Percentiles rank a stretch among this genome's conserved stretches.
Conservation (phyloP, 2,888 invertebrate species). For the Volucella inflata region DNA sequence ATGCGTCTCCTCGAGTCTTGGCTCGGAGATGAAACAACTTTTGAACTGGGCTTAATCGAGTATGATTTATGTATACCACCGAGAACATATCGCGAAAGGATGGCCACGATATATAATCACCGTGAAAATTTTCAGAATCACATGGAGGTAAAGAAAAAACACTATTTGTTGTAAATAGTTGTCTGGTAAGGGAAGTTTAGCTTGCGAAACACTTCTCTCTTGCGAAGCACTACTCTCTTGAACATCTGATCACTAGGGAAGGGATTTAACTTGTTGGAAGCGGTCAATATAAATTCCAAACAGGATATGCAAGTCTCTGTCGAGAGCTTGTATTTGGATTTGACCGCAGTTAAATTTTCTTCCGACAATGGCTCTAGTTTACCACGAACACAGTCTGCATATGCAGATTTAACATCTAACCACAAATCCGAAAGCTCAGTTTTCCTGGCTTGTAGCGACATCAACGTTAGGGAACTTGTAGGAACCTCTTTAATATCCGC, state of each 20-base stretch:
- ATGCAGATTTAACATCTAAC: background rate
- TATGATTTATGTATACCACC: background rate
- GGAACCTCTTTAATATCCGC: too few relatives aligned
- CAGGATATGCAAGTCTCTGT: conserved; percentile 1
- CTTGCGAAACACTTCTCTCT: too few relatives aligned
- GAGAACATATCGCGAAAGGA: conserved; percentile 3
- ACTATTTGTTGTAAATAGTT: too few relatives aligned
- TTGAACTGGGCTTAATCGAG: conserved; percentile 1
- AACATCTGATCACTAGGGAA: too few relatives aligned
- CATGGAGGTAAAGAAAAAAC: conserved; percentile 3
- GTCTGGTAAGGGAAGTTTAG: too few relatives aligned
- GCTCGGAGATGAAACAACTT: conserved; percentile 1
- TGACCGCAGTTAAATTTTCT: conserved; percentile 10
- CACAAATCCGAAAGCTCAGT: background rate
- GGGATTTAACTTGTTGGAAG: too few relatives aligned
- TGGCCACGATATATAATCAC: conserved; percentile 28
- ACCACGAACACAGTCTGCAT: background rate
- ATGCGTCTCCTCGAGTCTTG: conserved; percentile 6
- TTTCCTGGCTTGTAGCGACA: too few relatives aligned
- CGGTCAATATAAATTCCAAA: conserved; percentile 8
- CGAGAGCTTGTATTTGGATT: background rate
- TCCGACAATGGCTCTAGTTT: too few relatives aligned
- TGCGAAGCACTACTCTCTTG: too few relatives aligned
- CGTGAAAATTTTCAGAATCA: conserved; percentile 22
- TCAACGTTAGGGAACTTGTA: too few relatives aligned